Base-by-base conservation (phyloP, 2,113 vertebrate genomes). In the Alouatta palliata region DNA sequence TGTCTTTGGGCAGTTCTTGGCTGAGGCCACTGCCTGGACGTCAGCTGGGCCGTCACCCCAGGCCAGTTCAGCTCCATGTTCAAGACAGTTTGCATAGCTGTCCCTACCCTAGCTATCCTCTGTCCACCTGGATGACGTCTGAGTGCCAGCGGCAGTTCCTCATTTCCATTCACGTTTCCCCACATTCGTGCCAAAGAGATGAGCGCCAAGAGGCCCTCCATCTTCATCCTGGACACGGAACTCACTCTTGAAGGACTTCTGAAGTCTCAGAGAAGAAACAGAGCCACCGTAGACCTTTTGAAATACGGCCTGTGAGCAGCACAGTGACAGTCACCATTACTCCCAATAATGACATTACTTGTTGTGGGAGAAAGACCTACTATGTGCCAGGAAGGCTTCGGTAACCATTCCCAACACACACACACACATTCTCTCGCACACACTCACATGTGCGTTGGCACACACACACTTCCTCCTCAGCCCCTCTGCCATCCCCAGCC, bases 381-480 rank as follows among this genome's bases (percentile, higher is more conserved):
- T 11, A 3, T 4, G 84, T 45, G 17, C 64, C 91, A 76, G 70
- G 35, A 52, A 12, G 12, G 0, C 81, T 23, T 47, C 10, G 27
- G 30, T 76, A 23, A 40, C 12, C 11, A 19, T 30, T 43, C 5
- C 43, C 32, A 4, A 19, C 8, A 45, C 49, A 2, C 25, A 40
- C 43, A 23, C 6, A 13, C 66, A 68, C 66, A 68, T 21, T n/a
- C n/a, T 37, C 35, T 71, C 35, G 10, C 20, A 35, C 9, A 52
- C 10, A n/a, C 47, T 20, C 40, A 45, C 47, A 11, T 11, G 10
- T 9, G 8, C 13, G 0, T 6, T 6, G 37, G 0, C 64, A 35
- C 32, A 0, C 19, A 9, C 21, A 3, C 0, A 0, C 52, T 83
- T 40, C 20, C 23, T 43, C 20, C 58, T 54, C 58, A 43, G 30